Base-by-base conservation (phyloP, 2,797 vertebrate genomes). In the Apogon talboti region DNA sequence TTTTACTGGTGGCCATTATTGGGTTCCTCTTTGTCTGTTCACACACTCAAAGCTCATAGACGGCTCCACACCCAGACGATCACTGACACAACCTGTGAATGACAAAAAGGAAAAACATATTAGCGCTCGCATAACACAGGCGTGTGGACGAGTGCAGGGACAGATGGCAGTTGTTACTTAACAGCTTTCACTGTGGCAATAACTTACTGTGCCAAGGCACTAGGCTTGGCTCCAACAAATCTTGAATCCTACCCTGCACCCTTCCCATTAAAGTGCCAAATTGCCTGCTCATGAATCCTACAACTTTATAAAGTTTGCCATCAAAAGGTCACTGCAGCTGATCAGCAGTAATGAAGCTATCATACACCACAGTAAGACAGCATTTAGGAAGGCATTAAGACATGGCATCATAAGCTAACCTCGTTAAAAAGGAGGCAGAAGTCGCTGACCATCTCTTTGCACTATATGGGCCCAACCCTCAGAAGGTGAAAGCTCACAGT, bases 1-100 rank as follows among this genome's bases (percentile, higher is more conserved):
- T 93, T 91, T 99, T 99, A 88, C 96, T 94, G 81, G 96, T 89
- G 16, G 98, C 96, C 98, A 99, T 99, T 50, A 70, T 91, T 66
- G 64, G 74, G 71, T 63, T 67, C 58, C 65, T 89, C 56, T 76
- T 57, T 48, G 47, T 50, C 66, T 12, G 66, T 52, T 53, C 59
- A 49, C 72, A 62, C 68, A 45, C 62, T 58, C 69, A 72, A 62
- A 66, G 24, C 71, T 49, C 81, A 62, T 24, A 50, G 48, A 64
- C 70, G 67, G 67, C 49, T 48, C 58, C 42, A 45, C 62, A 47
- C 65, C 11, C 63, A 14, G 41, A 71, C 70, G 57, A 69, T 47
- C 79, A 52, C 69, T 44, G 65, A 65, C 67, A 76, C 83, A 71
- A 86, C 88, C 92, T 93, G 84, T 42, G 57, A 66, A 87, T 13